These are phyloP conservation scores for Tor tambroides DNA, from an alignment of 2,113 vertebrate species.

Conservation along the genomic window DNA sequence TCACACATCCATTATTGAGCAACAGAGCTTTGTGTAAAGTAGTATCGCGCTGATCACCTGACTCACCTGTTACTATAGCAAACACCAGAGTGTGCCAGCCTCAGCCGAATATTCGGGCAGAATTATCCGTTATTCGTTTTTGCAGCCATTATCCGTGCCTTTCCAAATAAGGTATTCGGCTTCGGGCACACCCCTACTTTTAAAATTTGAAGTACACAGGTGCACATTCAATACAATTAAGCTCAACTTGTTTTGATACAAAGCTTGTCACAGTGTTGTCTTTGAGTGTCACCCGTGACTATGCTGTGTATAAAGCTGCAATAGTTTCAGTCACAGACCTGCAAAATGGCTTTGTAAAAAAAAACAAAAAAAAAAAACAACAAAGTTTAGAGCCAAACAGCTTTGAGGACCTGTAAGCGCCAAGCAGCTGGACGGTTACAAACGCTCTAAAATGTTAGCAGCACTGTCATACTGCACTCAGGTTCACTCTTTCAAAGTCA, in stretches of 20 bases:
- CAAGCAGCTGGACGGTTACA: neutral
- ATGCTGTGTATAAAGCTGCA: neutral
- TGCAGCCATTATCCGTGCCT: no score
- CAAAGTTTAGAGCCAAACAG: neutral
- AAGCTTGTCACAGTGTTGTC: neutral
- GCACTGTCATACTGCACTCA: neutral
- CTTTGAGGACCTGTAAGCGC: neutral
- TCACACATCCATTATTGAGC: no score
- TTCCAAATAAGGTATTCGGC: no score
- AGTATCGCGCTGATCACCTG: no score
- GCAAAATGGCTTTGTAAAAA: neutral
- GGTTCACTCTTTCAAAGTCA: conserved; percentile 14
- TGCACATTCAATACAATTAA: no score
- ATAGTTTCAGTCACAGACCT: neutral
- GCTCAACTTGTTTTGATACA: neutral
- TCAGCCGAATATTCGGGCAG: no score
- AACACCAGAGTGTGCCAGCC: no score
- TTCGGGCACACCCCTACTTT: no score
- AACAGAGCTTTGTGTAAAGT: no score
- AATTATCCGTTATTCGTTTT: no score
- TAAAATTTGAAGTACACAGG: no score
- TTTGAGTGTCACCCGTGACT: neutral
- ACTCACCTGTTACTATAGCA: no score
- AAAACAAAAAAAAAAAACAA: neutral
- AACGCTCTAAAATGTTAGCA: neutral